Conservation (phyloP, 2,888 invertebrate species). For the Drosophila nr. perissopoda region DNA sequence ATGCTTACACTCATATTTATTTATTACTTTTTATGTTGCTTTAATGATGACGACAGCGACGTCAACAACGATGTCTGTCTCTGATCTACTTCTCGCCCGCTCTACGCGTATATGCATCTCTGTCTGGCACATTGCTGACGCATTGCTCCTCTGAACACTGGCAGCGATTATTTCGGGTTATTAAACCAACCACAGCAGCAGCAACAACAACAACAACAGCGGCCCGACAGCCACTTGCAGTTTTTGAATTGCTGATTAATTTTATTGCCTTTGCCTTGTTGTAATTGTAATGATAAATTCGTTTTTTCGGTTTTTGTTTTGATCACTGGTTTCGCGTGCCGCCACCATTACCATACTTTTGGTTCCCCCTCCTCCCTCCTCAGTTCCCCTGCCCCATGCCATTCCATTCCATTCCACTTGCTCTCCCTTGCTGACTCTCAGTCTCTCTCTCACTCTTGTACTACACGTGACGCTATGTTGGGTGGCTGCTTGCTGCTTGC, state of each 20-base stretch:
- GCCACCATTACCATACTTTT: conserved; percentile 27
- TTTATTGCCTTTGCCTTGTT: conserved; percentile 78
- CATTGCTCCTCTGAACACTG: conserved; percentile 38
- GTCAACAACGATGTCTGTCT: conserved; percentile 36
- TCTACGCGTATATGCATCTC: conserved; percentile 65
- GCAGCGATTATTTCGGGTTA: conserved; percentile 77
- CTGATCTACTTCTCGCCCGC: conserved; percentile 72
- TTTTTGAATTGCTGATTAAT: conserved; percentile 81
- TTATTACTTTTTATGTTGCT: conserved; percentile 79
- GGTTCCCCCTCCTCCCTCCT: neutral
- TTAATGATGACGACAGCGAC: conserved; percentile 72
- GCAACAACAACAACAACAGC: conserved; percentile 32
- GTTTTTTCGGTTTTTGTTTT: conserved; percentile 80
- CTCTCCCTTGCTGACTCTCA: conserved; percentile 3
- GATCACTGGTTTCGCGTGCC: conserved; percentile 71
- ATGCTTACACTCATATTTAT: conserved; percentile 70
- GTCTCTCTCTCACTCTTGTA: conserved; percentile 8
- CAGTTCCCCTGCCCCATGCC: neutral
- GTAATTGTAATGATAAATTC: conserved; percentile 79
- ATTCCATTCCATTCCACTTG: conserved; percentile 6
- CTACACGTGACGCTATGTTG: conserved; percentile 70
- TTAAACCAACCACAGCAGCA: conserved; percentile 72
- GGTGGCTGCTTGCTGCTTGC: conserved; percentile 54
- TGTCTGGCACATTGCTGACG: conserved; percentile 51
- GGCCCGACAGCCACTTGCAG: conserved; percentile 73